Conservation (phyloP, 1,140 invertebrate species). For the Eriocheir sinensis region DNA sequence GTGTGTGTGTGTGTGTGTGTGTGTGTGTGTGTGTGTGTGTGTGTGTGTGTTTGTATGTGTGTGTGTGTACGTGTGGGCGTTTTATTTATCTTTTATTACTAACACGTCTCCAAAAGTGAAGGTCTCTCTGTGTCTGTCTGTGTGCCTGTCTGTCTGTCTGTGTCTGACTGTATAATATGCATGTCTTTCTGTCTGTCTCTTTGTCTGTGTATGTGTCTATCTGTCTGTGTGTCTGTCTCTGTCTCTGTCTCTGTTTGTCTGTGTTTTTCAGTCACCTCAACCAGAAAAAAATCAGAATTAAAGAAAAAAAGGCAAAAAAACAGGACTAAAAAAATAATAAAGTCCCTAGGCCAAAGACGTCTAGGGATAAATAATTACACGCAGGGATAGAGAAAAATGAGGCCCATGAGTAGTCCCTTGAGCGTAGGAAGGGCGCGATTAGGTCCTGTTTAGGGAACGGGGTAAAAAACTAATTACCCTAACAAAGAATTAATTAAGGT, state of each 20-base stretch:
- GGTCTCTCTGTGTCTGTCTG: no score
- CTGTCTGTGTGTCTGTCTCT: neutral
- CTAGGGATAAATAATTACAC: neutral
- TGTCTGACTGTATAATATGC: neutral
- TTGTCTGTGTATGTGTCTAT: neutral
- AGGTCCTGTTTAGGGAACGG: neutral
- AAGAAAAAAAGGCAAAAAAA: no score
- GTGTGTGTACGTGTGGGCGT: no score
- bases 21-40: no score
- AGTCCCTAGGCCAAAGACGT: neutral
- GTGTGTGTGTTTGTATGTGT: no score
- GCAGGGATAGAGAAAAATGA: neutral
- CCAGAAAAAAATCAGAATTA: no score
- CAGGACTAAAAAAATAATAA: no score
- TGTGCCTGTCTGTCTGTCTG: no score
- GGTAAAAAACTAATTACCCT: conserved; percentile 14
- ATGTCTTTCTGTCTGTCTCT: neutral
- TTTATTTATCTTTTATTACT: no score
- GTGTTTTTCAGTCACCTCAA: no score
- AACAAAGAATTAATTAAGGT: conserved; percentile 9
- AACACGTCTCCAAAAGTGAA: no score
- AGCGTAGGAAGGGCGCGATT: neutral
- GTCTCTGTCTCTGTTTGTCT: neutral
- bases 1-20: no score
- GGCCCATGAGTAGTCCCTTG: neutral